Conservation (phyloP, 23 tunicate species). For the Clavelina lepadiformis region DNA sequence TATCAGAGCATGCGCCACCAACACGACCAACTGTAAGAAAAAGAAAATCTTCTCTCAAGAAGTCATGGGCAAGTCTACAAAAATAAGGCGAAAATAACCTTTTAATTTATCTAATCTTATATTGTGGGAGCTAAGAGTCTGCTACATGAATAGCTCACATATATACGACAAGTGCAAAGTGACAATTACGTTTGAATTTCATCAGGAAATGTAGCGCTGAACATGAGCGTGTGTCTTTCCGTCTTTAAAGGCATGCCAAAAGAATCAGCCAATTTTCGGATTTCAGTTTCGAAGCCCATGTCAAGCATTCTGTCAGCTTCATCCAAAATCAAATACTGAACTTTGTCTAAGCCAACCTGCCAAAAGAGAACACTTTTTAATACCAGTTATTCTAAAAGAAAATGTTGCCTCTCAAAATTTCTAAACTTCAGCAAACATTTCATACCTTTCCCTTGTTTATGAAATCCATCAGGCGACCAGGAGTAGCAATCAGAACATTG, state of each 20-base stretch:
- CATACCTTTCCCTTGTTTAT: constrained; percentile 73
- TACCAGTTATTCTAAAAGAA: no score
- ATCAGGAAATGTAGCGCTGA: constrained; percentile 98
- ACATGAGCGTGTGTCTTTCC: constrained; percentile 94
- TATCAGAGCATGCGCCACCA: constrained; percentile 99
- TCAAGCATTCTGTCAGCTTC: constrained; percentile 99
- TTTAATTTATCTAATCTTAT: no score
- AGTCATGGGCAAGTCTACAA: constrained; percentile 82
- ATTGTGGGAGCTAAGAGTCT: no score
- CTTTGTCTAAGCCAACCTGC: constrained; percentile 45
- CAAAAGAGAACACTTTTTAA: constrained; percentile 1
- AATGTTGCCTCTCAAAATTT: no score
- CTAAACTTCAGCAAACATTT: no score
- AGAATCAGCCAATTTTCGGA: constrained; percentile 44
- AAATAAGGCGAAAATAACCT: no score
- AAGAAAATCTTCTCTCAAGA: constrained; percentile 73
- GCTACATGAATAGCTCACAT: no score
- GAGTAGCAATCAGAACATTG: constrained; percentile 87
- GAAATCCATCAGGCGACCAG: constrained; percentile 92
- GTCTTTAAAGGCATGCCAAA: constrained; percentile 77
- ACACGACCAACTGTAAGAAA: constrained; percentile 91
- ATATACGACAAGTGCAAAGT: no score
- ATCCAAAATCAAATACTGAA: constrained; percentile 80
- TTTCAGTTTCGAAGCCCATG: constrained; percentile 97
- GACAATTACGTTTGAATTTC: constrained; percentile 67